A percentile compares a stretch with the other conserved stretches of the same genome.
Evolutionary conservation across 2,888 invertebrate genomes (phyloP).

Genomic region (Mythimna pallens): DNA sequence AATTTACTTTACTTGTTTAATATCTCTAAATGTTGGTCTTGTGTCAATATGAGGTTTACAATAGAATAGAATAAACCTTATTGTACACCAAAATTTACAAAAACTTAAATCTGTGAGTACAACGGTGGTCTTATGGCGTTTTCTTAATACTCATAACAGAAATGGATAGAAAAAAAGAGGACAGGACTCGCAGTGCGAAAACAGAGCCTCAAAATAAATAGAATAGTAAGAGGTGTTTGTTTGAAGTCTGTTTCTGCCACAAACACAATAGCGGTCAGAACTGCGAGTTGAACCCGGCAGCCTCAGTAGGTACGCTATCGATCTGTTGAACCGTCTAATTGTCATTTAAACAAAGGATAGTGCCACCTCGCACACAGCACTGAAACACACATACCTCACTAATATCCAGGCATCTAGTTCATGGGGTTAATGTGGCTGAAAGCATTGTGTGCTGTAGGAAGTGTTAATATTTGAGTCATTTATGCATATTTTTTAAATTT

Average conservation of each 20-base stretch:
- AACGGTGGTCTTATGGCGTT: no score
- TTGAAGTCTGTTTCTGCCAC: constrained; percentile 20
- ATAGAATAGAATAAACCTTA: no score
- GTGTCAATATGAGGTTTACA: no score
- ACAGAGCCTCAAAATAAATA: constrained; percentile 21
- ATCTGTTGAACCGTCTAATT: constrained; percentile 41
- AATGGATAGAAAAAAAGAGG: background rate
- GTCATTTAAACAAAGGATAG: constrained; percentile 43
- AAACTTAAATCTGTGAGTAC: no score
- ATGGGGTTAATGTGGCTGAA: background rate
- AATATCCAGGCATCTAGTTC: constrained; percentile 26
- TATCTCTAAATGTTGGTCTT: no score
- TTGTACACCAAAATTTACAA: no score
- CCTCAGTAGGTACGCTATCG: constrained; percentile 8
- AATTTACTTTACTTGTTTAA: no score
- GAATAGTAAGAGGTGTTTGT: constrained; percentile 7
- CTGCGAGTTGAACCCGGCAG: background rate
- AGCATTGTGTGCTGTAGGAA: background rate
- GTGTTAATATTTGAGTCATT: background rate
- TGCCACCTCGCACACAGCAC: constrained; percentile 11
- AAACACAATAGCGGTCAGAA: constrained; percentile 2
- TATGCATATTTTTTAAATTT: background rate
- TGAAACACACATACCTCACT: background rate
- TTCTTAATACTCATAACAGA: background rate
- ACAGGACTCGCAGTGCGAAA: background rate